Conservation (phyloP, 2,888 invertebrate species). For the Romanomermis culicivorax region DNA sequence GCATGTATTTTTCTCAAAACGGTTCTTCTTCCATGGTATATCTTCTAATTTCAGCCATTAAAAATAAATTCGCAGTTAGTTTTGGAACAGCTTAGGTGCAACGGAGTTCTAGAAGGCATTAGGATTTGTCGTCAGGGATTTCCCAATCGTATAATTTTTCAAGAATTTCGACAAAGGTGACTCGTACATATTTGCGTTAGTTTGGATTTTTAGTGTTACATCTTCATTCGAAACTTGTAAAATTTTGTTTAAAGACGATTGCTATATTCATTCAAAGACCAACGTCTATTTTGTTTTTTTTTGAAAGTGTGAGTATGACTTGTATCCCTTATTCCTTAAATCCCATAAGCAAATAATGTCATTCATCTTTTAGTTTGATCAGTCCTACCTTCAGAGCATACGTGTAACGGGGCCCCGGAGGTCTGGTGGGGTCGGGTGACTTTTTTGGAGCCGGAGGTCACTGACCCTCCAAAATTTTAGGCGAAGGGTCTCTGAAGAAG, state of each 20-base stretch:
- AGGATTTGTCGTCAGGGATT: slow-evolving; percentile 95
- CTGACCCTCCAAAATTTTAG: no score
- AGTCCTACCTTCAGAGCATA: no score
- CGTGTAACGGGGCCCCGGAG: no score
- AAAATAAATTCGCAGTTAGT: slow-evolving; percentile 92
- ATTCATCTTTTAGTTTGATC: no score
- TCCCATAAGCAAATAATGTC: no score
- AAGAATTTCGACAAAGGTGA: slow-evolving; percentile 33
- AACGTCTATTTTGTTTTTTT: background rate
- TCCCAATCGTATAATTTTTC: slow-evolving; percentile 92
- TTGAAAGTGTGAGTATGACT: no score
- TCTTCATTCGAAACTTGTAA: background rate
- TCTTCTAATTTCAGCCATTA: slow-evolving; percentile 52
- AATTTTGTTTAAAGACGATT: background rate
- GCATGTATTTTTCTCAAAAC: background rate
- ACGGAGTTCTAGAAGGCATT: slow-evolving; percentile 93
- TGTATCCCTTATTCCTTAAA: no score
- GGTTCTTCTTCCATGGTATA: no score
- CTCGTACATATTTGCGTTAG: background rate
- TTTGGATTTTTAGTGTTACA: background rate
- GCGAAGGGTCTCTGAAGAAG: no score
- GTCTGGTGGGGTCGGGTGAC: no score
- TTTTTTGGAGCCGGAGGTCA: no score
- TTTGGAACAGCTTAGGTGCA: slow-evolving; percentile 81
- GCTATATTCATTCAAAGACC: background rate